Base-by-base conservation (phyloP, 2,888 invertebrate genomes). In the Portevinia maculata region DNA sequence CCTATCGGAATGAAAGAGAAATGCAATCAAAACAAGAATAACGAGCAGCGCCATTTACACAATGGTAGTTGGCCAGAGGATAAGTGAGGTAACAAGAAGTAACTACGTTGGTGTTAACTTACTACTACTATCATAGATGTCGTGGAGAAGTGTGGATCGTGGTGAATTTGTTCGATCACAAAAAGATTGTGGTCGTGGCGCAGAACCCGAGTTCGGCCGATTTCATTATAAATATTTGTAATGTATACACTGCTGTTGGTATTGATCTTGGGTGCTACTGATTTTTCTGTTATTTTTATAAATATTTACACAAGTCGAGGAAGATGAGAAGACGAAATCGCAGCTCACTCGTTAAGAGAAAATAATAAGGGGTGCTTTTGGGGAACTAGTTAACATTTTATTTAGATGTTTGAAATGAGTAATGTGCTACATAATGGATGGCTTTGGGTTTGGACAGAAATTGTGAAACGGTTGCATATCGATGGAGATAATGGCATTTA, bases 221-320 rank as follows among this genome's bases (percentile, higher is more conserved):
- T 81, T 76, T 76, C 70, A 53, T 76, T 70, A n/a, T n/a, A 75
- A 71, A 65, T 65, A 69, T 73, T 81, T 76, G 64, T 70, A 52
- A 76, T 76, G 62, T 69, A 55, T 64, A 15, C 41, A 9, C 41
- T 44, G 15, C 55, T 69, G 44, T 69, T 55, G 50, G 44, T 81
- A 81, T 76, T 81, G 81, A 81, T 81, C 81, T 81, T 81, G 76
- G 70, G 59, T 65, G 76, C 70, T 57, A 32, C 28, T 15, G 62
- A 55, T 62, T 75, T 57, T 75, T 37, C 37, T 30, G 48, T 46
- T 73, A 19, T 8, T 21, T 64, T 44, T 30, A 32, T 70, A 75
- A 75, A 71, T 71, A 53, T 71, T 74, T 55, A 55, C 55, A n/a
- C 13, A 15, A 4, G 48, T 50, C 28, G 48, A 44, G 11, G 17